Conservation (phyloP, 2,797 vertebrate genomes). For the Thripadectes ignobilis region DNA sequence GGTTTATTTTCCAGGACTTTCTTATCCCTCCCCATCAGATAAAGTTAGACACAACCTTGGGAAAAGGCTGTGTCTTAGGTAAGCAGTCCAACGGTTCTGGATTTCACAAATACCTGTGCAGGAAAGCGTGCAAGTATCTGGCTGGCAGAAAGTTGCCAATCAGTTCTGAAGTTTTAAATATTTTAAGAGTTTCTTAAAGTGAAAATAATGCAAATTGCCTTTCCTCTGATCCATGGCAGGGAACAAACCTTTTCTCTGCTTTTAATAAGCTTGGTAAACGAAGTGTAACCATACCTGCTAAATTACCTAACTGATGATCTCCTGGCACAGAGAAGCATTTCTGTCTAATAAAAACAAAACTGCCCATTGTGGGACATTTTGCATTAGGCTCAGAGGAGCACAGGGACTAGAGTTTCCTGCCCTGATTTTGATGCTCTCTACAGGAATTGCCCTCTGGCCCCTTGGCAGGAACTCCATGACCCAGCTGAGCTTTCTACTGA, state of each 20-base stretch:
- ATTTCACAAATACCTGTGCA: slow-evolving; percentile 34
- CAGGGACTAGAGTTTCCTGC: slow-evolving; percentile 52
- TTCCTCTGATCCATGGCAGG: neutral
- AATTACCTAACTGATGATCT: slow-evolving; percentile 43
- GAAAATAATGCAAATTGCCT: slow-evolving; percentile 15
- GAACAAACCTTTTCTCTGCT: neutral
- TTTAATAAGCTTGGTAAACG: slow-evolving; percentile 32
- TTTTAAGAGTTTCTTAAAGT: slow-evolving; percentile 16
- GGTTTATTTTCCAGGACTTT: neutral
- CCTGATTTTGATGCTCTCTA: slow-evolving; percentile 64
- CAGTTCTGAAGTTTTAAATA: neutral
- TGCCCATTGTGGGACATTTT: slow-evolving; percentile 33
- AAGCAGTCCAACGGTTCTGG: neutral
- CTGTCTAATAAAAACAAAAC: slow-evolving; percentile 56
- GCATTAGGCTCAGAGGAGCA: neutral
- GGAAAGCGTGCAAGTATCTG: neutral
- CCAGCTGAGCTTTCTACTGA: slow-evolving; percentile 65
- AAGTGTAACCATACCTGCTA: slow-evolving; percentile 53
- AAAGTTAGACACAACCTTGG: neutral
- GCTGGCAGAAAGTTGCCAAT: slow-evolving; percentile 7
- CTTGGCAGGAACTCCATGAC: slow-evolving; percentile 62
- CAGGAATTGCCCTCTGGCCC: slow-evolving; percentile 66
- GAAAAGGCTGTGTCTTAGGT: neutral
- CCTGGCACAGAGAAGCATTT: slow-evolving; percentile 10
- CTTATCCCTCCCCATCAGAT: neutral